phyloP scores from a whole-genome alignment of 2,888 invertebrate species.

The Stenchaetothrips biformis region DNA sequence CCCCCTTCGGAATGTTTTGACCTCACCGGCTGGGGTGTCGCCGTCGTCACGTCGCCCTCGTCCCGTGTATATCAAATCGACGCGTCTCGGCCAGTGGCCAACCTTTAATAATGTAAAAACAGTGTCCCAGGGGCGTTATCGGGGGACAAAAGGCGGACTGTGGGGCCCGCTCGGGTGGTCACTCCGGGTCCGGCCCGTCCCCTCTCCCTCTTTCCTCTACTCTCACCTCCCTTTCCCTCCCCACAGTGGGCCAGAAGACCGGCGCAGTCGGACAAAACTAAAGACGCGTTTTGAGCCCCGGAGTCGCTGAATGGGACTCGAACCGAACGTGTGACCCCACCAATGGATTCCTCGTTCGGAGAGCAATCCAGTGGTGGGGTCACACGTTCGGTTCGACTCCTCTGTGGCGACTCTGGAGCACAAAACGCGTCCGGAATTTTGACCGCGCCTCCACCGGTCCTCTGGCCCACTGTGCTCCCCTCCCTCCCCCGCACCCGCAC shows the following conservation, averaged over 20 bases:
- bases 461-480: neutral
- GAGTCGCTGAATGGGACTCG: too few species aligned
- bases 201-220: too few species aligned
- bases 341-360: too few species aligned
- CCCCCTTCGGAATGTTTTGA: too few species aligned
- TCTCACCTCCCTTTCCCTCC: too few species aligned
- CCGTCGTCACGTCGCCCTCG: neutral
- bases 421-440: neutral
- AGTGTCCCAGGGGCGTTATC: neutral
- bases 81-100: too few species aligned
- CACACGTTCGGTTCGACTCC: neutral
- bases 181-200: neutral
- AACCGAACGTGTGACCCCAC: too few species aligned
- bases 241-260: too few species aligned
- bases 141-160: neutral
- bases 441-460: neutral
- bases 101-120: neutral
- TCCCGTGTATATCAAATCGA: neutral
- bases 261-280: too few species aligned
- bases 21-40: too few species aligned
- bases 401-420: neutral
- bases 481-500: neutral
- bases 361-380: neutral
- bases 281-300: too few species aligned
- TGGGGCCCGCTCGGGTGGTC: neutral